Evolutionary conservation across 2,888 invertebrate genomes (phyloP).

Genomic region (Stictocephala bisonia): DNA sequence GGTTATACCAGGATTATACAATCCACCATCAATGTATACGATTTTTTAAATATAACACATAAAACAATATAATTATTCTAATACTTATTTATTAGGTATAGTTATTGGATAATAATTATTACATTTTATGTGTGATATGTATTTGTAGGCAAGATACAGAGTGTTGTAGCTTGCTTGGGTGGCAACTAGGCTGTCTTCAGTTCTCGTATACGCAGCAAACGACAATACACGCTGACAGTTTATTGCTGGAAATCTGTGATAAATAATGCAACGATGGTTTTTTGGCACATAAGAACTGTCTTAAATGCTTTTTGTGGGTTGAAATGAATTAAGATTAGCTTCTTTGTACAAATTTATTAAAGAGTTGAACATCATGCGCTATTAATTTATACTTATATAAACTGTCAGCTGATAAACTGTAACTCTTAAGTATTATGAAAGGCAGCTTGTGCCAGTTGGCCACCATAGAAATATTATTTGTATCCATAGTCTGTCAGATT

Average conservation of each 20-base stretch:
- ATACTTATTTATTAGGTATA: constrained; percentile 56
- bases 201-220: constrained; percentile 37
- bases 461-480: no score
- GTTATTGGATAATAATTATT: constrained; percentile 47
- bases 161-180: constrained; percentile 10
- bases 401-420: constrained; percentile 18
- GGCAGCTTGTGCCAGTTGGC: constrained; percentile 23
- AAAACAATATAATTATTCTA: constrained; percentile 57
- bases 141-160: constrained; percentile 44
- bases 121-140: constrained; percentile 48
- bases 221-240: constrained; percentile 37
- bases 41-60: constrained; percentile 65
- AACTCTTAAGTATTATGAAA: background rate
- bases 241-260: constrained; percentile 35
- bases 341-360: no score
- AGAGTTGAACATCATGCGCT: no score
- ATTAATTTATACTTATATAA: constrained; percentile 22
- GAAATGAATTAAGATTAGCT: no score
- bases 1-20: constrained; percentile 61
- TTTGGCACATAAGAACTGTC: constrained; percentile 33
- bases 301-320: no score
- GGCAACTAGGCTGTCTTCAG: constrained; percentile 44
- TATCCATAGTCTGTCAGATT: no score
- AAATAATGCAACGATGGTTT: constrained; percentile 29
- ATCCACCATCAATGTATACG: constrained; percentile 67